phyloP scores from a whole-genome alignment of 2,113 vertebrate species.

The Aptenodytes patagonicus region DNA sequence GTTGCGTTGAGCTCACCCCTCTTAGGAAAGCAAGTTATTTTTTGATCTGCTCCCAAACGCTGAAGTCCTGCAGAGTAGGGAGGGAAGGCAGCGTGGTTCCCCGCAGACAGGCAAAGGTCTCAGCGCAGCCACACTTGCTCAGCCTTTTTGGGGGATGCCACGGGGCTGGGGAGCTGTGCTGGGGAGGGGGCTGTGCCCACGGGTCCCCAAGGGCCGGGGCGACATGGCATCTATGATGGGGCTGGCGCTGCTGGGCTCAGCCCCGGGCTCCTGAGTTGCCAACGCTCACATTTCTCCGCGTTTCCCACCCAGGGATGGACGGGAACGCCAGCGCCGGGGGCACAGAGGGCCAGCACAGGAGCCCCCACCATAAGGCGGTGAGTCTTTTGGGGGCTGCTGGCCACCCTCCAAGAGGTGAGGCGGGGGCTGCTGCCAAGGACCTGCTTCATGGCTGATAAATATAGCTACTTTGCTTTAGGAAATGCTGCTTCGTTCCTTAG shows the following conservation, averaged over 20 bases:
- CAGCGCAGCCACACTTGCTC: neutral
- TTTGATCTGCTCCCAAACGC: constrained; percentile 45
- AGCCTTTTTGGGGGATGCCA: neutral
- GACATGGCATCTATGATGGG: accelerated
- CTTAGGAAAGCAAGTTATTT: constrained; percentile 74
- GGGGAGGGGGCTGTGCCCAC: neutral
- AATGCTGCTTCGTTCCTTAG: neutral
- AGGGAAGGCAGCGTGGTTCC: neutral
- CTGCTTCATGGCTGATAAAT: neutral
- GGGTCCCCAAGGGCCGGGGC: accelerated
- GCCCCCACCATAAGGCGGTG: constrained; percentile 65
- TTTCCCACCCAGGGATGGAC: constrained; percentile 77
- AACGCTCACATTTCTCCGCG: neutral
- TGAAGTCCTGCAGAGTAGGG: neutral
- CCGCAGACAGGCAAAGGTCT: neutral
- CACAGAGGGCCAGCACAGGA: constrained; percentile 63
- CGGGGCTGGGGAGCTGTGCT: neutral
- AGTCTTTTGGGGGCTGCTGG: constrained; percentile 53
- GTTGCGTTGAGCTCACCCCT: neutral
- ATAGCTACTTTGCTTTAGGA: neutral
- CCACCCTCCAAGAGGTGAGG: neutral
- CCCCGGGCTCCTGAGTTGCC: neutral
- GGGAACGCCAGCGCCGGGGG: constrained; percentile 62
- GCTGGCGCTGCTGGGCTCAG: neutral
- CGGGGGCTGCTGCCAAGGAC: neutral